Evolutionary conservation across 2,888 invertebrate species (phyloP).

Genomic region (Lepidonotus clava): DNA sequence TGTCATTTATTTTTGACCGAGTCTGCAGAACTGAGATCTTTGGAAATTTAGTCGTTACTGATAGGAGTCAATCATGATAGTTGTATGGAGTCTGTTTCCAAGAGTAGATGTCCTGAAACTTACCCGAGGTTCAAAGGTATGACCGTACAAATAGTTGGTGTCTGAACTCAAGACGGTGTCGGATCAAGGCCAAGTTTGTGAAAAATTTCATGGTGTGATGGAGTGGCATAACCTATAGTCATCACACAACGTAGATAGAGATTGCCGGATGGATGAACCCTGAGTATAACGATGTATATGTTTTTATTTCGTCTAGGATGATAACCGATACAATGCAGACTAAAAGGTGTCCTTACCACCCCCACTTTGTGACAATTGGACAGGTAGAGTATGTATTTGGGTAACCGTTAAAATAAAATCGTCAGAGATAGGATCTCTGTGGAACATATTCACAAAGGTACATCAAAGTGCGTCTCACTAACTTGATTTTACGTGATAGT

Average conservation of each 20-base stretch:
- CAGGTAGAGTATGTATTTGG: conserved; percentile 49
- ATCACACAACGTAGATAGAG: conserved; percentile 26
- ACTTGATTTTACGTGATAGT: no score
- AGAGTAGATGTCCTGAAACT: no score
- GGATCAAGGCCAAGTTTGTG: not conserved
- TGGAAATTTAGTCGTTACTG: no score
- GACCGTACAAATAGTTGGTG: no score
- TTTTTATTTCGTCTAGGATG: conserved; percentile 44
- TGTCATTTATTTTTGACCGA: no score
- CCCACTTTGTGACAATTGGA: conserved; percentile 37
- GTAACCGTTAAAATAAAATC: conserved; percentile 22
- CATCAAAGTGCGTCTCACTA: not conserved
- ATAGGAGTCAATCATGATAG: no score
- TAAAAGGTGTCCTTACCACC: conserved; percentile 47
- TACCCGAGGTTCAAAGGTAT: no score
- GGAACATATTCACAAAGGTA: conserved; percentile 4
- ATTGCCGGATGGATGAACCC: not conserved
- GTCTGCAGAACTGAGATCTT: no score
- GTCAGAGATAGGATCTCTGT: conserved; percentile 4
- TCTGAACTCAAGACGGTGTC: not conserved
- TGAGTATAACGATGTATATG: conserved; percentile 20
- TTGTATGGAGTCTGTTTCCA: no score
- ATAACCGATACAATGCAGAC: conserved; percentile 40
- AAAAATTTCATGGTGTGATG: conserved; percentile 11
- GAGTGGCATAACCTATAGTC: conserved; percentile 17